Base-by-base conservation (phyloP, 2,113 vertebrate species). In the Neodontobutis hainanensis region DNA sequence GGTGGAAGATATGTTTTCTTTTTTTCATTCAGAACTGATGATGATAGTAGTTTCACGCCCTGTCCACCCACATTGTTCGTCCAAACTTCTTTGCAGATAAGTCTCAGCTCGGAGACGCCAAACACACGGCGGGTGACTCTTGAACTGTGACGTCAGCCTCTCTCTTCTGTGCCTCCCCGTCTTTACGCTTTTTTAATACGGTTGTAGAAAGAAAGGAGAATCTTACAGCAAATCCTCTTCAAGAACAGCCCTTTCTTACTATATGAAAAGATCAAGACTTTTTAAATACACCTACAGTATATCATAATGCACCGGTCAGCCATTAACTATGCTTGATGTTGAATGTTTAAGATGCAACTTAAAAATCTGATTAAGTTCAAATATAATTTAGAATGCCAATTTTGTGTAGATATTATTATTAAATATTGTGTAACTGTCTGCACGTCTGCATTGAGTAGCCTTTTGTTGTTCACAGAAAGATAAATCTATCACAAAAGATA, bases 1-100 rank as follows among this genome's bases (percentile, higher is more conserved):
- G 94, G 95, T 96, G 91, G 92, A 90, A 95, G 94, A 95, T 95
- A 95, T 96, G 95, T 98, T 97, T 96, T 94, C 96, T 97, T 95
- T 97, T 94, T 95, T 95, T 95, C 94, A 94, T 93, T 93, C 92
- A 94, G 93, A 95, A 94, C 94, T 95, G 94, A 95, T 95, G 95
- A 96, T 96, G 96, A 97, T 96, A 94, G 92, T 93, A 94, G 92
- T 96, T 97, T 98, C 95, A 97, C 93, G 94, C 94, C 92, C 95
- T 96, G 94, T 96, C 95, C 95, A 93, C 94, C 91, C 85, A 91
- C 93, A 95, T 95, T 93, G 93, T 96, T 92, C 93, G 90, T 91
- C 93, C 91, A 90, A 83, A 81, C 92, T 88, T 91, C 92, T 91
- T 91, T 85, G 82, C 91, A 88, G 86, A 87, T 90, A 94, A 93